Evolutionary conservation across 2,113 vertebrate genomes (phyloP).

Genomic region (Coregonus clupeaformis): DNA sequence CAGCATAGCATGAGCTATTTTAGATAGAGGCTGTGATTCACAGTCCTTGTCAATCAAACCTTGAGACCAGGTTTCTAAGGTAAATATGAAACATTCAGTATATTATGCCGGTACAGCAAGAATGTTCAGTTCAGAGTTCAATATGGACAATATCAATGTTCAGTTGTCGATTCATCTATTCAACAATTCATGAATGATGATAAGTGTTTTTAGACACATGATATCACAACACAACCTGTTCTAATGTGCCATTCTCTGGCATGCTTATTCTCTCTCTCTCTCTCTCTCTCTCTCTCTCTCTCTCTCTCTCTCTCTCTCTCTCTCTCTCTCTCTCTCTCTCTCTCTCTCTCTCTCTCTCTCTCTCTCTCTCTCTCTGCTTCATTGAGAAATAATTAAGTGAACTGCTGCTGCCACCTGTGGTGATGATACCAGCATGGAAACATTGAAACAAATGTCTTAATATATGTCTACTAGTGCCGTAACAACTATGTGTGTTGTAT

Average conservation of each 20-base stretch:
- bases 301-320: conserved; percentile 9
- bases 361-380: conserved; percentile 7
- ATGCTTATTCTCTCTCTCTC: conserved; percentile 37
- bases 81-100: conserved; percentile 3
- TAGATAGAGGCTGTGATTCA: too few species aligned
- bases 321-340: conserved; percentile 1
- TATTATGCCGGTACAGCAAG: conserved; percentile 20
- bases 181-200: not conserved
- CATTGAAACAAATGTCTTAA: conserved; percentile 66
- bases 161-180: not conserved
- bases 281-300: conserved; percentile 11
- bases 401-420: conserved; percentile 45
- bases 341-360: conserved; percentile 19
- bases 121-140: not conserved
- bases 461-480: conserved; percentile 57
- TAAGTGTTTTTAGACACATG: not conserved
- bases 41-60: not conserved
- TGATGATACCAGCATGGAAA: conserved; percentile 51
- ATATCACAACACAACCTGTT: not conserved
- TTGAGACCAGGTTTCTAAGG: not conserved
- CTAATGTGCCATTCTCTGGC: conserved; percentile 5
- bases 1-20: too few species aligned
- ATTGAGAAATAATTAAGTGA: conserved; percentile 21
- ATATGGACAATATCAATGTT: too few species aligned
- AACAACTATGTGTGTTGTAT: conserved; percentile 36